These are phyloP conservation scores for Dryobotodes eremita DNA, from an alignment of 2,888 invertebrate genomes.

Conservation along the genomic window DNA sequence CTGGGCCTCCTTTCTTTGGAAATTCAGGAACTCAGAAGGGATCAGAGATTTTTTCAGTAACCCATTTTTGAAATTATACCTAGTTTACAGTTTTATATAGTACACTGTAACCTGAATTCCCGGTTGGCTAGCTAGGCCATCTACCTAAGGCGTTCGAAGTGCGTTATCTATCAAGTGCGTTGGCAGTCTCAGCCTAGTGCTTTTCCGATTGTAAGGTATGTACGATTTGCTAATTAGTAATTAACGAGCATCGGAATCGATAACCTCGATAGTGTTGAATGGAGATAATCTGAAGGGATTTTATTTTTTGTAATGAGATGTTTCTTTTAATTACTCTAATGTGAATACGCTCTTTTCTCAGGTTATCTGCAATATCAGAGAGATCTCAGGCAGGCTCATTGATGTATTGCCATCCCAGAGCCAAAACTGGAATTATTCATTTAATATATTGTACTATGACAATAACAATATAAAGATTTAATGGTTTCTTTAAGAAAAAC, in stretches of 20 bases:
- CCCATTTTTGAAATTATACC: neutral
- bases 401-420: neutral
- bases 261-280: constrained; percentile 17
- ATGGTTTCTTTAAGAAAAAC: neutral
- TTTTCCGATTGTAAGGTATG: constrained; percentile 39
- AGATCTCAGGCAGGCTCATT: neutral
- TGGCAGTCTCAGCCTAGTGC: constrained; percentile 14
- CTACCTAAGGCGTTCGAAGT: neutral
- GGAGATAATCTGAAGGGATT: constrained; percentile 13
- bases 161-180: constrained; percentile 19
- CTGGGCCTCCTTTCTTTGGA: neutral
- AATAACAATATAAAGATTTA: neutral
- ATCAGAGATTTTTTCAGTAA: neutral
- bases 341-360: too few species aligned
- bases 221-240: constrained; percentile 48
- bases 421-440: neutral
- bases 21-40: neutral
- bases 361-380: neutral
- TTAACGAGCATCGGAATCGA: constrained; percentile 35
- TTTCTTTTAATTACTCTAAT: neutral
- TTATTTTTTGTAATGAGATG: neutral
- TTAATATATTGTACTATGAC: too few species aligned
- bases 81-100: neutral
- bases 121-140: neutral
- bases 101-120: neutral